Conservation (phyloP, 2,888 invertebrate genomes). For the Ophion obscuratus region DNA sequence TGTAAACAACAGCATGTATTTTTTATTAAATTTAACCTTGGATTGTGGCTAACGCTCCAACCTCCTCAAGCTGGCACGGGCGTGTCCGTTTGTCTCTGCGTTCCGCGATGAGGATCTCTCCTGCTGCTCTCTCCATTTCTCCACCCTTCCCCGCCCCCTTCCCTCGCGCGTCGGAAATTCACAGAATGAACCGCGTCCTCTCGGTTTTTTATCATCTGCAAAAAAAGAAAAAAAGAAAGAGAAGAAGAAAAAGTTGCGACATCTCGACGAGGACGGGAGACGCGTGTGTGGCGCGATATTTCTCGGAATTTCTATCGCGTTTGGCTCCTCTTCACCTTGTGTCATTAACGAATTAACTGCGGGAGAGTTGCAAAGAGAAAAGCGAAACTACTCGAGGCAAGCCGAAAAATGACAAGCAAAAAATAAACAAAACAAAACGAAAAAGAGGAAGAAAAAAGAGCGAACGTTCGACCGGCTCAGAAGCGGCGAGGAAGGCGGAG, state of each 20-base stretch:
- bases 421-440: neutral
- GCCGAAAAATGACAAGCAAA: neutral
- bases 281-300: conserved; percentile 9
- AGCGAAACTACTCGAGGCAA: neutral
- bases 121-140: neutral
- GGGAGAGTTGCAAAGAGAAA: conserved; percentile 37
- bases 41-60: too few relatives aligned
- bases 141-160: neutral
- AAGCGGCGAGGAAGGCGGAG: conserved; percentile 28
- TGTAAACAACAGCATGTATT: too few relatives aligned
- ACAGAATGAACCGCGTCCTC: neutral
- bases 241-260: conserved; percentile 5
- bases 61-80: conserved; percentile 2
- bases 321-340: conserved; percentile 52
- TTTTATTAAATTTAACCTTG: too few relatives aligned
- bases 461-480: conserved; percentile 18
- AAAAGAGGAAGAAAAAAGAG: neutral
- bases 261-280: neutral
- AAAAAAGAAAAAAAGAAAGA: conserved; percentile 10
- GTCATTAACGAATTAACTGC: conserved; percentile 48
- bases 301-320: conserved; percentile 55
- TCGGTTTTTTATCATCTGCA: conserved; percentile 45
- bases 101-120: conserved; percentile 43
- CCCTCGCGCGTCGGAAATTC: neutral
- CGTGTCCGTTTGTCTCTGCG: conserved; percentile 30